Base-by-base conservation (phyloP, 1,140 invertebrate genomes). In the Doryteuthis pealeii region DNA sequence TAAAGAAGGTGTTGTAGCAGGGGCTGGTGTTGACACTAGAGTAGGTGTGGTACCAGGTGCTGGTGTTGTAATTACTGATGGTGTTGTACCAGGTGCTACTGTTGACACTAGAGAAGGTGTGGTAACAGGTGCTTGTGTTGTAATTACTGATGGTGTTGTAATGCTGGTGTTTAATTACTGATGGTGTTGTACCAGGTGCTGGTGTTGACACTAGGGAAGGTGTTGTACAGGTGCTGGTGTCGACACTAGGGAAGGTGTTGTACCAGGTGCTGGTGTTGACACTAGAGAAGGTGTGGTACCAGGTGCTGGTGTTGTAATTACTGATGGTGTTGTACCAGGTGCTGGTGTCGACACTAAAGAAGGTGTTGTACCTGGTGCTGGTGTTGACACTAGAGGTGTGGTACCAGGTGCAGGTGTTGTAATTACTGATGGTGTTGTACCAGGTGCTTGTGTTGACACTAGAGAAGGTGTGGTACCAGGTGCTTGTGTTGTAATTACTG, bases 121-220 rank as follows among this genome's bases (percentile, higher is more conserved):
- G 3, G 35, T 40, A 5, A 5, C 4, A 40, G 35, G 35, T 40
- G 35, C 35, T 40, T 3, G 3, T 3, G 35, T 40, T 40, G 35
- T 40, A 3, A 5, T 10, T 40, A 10, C 4, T 40, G 35, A 3
- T 40, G 10, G 4, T 3, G 35, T 40, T 40, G 35, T 40, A 5
- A 5, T 30, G 43, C 28, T 43, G 62, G 35, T 68, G 54, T 22
- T 54, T 22, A 32, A 26, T 33, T 5, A 45, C 22, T 26, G 62
- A 35, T 10, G 70, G 65, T 74, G 76, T 67, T 66, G 70, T 71
- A 33, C 54, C 1, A 5, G 69, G 58, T 6, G 30, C 28, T 10
- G 22, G 30, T 68, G 73, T 71, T 12, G 58, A 68, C 69, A 66
- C 31, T 33, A 66, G 35, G 3, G 4, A 62, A 8, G 3, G 35